Evolutionary conservation across 2,113 vertebrate species (phyloP).

Genomic region (Hippocampus guttulatus): DNA sequence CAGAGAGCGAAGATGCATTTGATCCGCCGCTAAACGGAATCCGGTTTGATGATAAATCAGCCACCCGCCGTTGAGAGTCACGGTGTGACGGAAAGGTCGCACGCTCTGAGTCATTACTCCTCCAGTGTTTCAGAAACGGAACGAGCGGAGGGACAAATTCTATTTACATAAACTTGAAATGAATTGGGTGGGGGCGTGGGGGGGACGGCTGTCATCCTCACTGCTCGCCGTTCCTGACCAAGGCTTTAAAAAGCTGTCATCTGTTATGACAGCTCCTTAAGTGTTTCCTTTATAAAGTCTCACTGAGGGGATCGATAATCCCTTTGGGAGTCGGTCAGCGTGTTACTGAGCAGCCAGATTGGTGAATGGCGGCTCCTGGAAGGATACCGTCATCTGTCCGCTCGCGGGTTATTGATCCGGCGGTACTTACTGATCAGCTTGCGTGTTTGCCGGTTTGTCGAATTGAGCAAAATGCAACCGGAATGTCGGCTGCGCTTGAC

Average conservation of each 20-base stretch:
- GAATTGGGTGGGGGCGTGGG: background rate
- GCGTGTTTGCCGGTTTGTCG: background rate
- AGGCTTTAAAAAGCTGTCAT: slow-evolving; percentile 13
- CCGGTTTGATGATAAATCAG: slow-evolving; percentile 46
- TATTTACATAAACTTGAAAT: slow-evolving; percentile 25
- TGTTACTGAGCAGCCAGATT: slow-evolving; percentile 51
- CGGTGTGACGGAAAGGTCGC: slow-evolving; percentile 48
- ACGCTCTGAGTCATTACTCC: slow-evolving; percentile 35
- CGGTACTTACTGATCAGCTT: background rate
- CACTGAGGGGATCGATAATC: slow-evolving; percentile 55
- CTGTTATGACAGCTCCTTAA: slow-evolving; percentile 46
- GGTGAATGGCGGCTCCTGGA: slow-evolving; percentile 44
- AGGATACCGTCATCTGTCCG: slow-evolving; percentile 46
- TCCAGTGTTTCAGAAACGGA: background rate
- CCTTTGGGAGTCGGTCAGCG: slow-evolving; percentile 57
- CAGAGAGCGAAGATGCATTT: slow-evolving; percentile 42
- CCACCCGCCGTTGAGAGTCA: slow-evolving; percentile 35
- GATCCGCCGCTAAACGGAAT: slow-evolving; percentile 40
- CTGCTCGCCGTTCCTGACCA: background rate
- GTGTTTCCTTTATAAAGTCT: slow-evolving; percentile 49
- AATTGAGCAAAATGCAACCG: background rate
- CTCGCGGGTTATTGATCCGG: slow-evolving; percentile 16
- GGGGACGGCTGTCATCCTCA: slow-evolving; percentile 7
- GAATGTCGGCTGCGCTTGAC: background rate
- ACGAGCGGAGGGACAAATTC: background rate